These are phyloP conservation scores for Dermatophagoides farinae DNA, from an alignment of 1,140 invertebrate species.

Conservation along the genomic window DNA sequence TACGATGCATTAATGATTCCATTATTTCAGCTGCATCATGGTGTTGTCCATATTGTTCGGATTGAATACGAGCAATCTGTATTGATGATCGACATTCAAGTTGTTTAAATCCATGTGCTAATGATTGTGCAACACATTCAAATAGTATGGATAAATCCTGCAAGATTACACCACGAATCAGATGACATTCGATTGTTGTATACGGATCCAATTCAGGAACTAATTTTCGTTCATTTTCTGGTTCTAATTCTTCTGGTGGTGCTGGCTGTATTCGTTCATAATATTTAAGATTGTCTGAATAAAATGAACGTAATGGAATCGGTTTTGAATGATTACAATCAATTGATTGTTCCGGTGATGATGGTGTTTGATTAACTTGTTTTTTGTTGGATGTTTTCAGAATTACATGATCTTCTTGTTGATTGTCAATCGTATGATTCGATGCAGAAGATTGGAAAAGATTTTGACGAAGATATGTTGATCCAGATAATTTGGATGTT, in stretches of 20 bases:
- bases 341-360: not conserved
- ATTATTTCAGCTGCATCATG: not conserved
- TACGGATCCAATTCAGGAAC: not conserved
- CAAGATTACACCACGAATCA: not conserved
- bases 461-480: too few species aligned
- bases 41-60: not conserved
- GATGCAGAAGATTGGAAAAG: too few species aligned
- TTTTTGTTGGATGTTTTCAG: not conserved
- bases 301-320: not conserved
- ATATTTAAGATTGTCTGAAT: not conserved
- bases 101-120: not conserved
- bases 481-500: too few species aligned
- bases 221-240: not conserved
- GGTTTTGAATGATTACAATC: not conserved
- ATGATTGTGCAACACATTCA: not conserved
- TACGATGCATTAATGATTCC: not conserved
- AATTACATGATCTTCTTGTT: too few species aligned
- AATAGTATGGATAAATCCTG: conserved; percentile 9
- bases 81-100: conserved; percentile 4
- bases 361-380: not conserved
- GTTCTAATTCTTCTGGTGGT: not conserved
- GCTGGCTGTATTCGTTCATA: not conserved
- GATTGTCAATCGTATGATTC: too few species aligned
- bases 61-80: conserved; percentile 5
- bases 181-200: not conserved